Evolutionary conservation across 2,113 vertebrate species (phyloP).

Genomic region (Collichthys lucidus): DNA sequence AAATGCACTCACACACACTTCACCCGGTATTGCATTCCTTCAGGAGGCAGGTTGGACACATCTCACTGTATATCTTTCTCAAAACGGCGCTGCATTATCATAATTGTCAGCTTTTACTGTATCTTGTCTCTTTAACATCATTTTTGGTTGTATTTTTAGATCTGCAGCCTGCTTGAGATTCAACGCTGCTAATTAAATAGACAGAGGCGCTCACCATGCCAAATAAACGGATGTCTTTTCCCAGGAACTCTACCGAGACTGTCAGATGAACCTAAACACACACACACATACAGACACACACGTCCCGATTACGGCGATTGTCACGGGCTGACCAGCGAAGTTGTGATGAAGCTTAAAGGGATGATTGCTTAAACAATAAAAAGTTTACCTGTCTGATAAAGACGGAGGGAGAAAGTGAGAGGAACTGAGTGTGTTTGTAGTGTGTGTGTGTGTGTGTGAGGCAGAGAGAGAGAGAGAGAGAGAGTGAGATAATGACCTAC

Average conservation of each 20-base stretch:
- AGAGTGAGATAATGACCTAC: conserved; percentile 81
- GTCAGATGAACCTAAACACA: conserved; percentile 67
- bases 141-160: conserved; percentile 82
- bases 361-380: conserved; percentile 59
- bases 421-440: conserved; percentile 60
- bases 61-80: conserved; percentile 72
- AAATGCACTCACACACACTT: conserved; percentile 25
- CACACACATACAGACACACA: conserved; percentile 24
- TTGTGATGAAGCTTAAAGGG: conserved; percentile 47
- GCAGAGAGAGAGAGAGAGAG: background rate
- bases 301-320: conserved; percentile 63
- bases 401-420: conserved; percentile 48
- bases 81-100: conserved; percentile 76
- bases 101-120: conserved; percentile 83
- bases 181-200: conserved; percentile 76
- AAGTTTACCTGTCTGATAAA: conserved; percentile 67
- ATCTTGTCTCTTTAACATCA: conserved; percentile 81
- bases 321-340: conserved; percentile 63
- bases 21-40: conserved; percentile 43
- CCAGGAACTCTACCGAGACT: conserved; percentile 61
- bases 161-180: conserved; percentile 77
- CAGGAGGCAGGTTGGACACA: conserved; percentile 70
- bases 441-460: conserved; percentile 29
- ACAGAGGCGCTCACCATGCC: conserved; percentile 69
- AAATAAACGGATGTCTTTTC: conserved; percentile 72